phyloP scores from a whole-genome alignment of 2,113 vertebrate species.

The Meles meles region DNA sequence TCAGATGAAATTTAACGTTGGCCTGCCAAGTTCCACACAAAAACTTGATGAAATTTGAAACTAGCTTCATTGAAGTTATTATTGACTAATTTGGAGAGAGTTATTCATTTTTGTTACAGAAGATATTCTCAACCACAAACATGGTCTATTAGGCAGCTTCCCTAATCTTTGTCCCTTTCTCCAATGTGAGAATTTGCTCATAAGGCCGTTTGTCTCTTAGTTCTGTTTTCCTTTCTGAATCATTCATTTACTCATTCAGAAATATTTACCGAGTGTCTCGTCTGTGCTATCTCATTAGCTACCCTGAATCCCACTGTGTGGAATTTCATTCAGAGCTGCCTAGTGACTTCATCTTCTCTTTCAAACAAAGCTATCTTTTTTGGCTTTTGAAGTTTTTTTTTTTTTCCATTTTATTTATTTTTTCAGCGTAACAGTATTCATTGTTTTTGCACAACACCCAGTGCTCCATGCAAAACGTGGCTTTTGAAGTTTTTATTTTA shows the following conservation, averaged over 20 bases:
- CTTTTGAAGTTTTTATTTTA: neutral
- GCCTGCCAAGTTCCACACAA: neutral
- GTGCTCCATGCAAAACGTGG: too few species aligned
- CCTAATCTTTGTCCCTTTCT: neutral
- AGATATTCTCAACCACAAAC: neutral
- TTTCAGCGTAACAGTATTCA: too few species aligned
- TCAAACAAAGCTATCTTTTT: neutral
- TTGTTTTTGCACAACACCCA: too few species aligned
- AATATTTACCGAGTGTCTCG: neutral
- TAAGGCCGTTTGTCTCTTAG: neutral
- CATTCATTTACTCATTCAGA: neutral
- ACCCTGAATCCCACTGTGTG: neutral
- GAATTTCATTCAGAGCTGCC: neutral
- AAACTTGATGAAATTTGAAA: neutral
- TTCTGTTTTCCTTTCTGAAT: neutral
- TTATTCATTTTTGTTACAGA: accelerated
- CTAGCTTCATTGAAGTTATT: neutral
- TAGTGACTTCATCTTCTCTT: neutral
- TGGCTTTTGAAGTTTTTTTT: neutral
- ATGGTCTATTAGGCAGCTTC: neutral
- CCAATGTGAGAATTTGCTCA: neutral
- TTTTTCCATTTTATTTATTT: too few species aligned
- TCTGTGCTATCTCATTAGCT: neutral
- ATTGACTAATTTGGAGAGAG: neutral
- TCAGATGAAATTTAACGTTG: neutral